Base-by-base conservation (phyloP, 1,140 invertebrate species). In the Eueides isabella region DNA sequence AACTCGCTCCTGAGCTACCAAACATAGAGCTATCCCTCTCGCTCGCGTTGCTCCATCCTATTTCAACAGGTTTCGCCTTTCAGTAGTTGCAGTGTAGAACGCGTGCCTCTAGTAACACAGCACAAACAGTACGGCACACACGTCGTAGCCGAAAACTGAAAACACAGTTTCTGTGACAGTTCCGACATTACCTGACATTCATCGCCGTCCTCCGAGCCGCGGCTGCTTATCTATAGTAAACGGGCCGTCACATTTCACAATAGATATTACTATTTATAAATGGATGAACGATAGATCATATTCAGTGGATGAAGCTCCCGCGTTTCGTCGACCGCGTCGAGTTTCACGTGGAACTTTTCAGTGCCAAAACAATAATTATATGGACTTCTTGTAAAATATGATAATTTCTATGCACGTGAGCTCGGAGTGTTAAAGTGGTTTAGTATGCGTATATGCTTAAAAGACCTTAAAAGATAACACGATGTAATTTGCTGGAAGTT, bases 11-110 rank as follows among this genome's bases (percentile, higher is more conserved):
- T 80, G 64, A 33, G 61, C 61, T 63, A 77, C 19, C 72, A 77
- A 77, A 81, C 28, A 29, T 78, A 38, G 4, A 29, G 63, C 26
- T 75, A 73, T 92, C 89, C 80, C 86, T 63, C 80, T 92, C 85
- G 77, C 83, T 67, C 90, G 65, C 85, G 82, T 83, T 80, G 80
- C 76, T 77, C 87, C 78, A 85, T 90, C 86, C 89, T 81, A 92
- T 91, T 92, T 92, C 91, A 92, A 92, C 91, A 92, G 91, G 91
- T 92, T 92, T 92, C 89, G 89, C 87, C 84, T 92, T 92, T 92
- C 90, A 91, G 88, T 80, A 84, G 84, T 89, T 86, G 88, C 89
- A 90, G 84, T 85, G 83, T 75, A 73, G 84, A 88, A 87, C 85
- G 88, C 87, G 91, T 92, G 90, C 85, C 87, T 85, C 80, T 91